Percentiles rank a stretch among this genome's conserved stretches.
Evolutionary conservation across 2,888 invertebrate species (phyloP).

Genomic region (Platerodrilus igneus): DNA sequence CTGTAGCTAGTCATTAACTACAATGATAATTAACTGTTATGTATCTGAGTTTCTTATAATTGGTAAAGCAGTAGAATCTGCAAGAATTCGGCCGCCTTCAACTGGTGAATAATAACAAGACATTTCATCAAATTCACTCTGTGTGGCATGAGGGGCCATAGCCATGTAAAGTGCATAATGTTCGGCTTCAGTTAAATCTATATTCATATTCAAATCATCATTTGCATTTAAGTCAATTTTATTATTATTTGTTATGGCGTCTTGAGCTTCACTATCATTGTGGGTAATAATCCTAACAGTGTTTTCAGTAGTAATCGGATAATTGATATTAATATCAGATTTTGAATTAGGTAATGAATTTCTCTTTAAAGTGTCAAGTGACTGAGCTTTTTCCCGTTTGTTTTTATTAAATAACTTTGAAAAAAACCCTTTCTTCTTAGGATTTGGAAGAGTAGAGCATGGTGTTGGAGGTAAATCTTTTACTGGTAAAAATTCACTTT

Average conservation of each 20-base stretch:
- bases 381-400: conserved; percentile 46
- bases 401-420: conserved; percentile 61
- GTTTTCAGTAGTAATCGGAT: too few species aligned
- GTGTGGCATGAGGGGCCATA: conserved; percentile 80
- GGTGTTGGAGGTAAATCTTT: conserved; percentile 55
- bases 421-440: conserved; percentile 59
- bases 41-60: conserved; percentile 14
- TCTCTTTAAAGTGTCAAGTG: conserved; percentile 31
- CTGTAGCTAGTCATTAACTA: conserved; percentile 1
- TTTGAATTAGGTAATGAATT: conserved; percentile 25
- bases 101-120: conserved; percentile 83
- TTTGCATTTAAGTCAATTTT: conserved; percentile 21
- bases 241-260: conserved; percentile 19
- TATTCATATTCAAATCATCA: conserved; percentile 43
- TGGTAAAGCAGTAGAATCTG: conserved; percentile 23
- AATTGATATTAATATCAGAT: neutral
- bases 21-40: conserved; percentile 16
- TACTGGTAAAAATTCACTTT: conserved; percentile 46
- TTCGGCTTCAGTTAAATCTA: conserved; percentile 80
- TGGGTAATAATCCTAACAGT: too few species aligned
- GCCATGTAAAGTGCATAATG: conserved; percentile 84
- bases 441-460: conserved; percentile 49
- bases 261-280: too few species aligned
- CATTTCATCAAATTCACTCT: conserved; percentile 83
- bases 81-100: conserved; percentile 68